Percentiles rank a stretch among this genome's conserved stretches.
Evolutionary conservation across 2,113 vertebrate genomes (phyloP).

Genomic region (Silurus meridionalis): DNA sequence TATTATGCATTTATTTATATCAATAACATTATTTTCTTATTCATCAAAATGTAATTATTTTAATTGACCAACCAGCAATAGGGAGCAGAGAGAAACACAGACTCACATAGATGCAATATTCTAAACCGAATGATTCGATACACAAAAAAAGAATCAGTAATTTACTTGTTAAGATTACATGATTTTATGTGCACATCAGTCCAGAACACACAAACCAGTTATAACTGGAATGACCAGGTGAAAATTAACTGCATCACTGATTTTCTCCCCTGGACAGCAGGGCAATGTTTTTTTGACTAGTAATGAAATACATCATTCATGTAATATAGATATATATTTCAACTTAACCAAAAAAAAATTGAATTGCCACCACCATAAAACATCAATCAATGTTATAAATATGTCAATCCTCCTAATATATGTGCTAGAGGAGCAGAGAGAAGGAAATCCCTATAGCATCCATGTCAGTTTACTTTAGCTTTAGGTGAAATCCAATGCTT

Average conservation of each 20-base stretch:
- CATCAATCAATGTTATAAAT: constrained; percentile 42
- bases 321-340: constrained; percentile 10
- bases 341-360: constrained; percentile 31
- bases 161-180: not conserved
- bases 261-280: not conserved
- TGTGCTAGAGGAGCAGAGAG: constrained; percentile 19
- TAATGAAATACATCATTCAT: constrained; percentile 19
- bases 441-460: constrained; percentile 36
- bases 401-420: constrained; percentile 38
- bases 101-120: not conserved
- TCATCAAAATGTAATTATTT: too few species aligned
- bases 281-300: not conserved
- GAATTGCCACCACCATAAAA: constrained; percentile 17
- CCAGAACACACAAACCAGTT: not conserved
- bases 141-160: not conserved
- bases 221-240: constrained; percentile 7
- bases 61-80: not conserved
- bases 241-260: not conserved
- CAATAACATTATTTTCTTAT: too few species aligned
- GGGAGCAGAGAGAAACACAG: not conserved
- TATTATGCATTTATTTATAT: not conserved
- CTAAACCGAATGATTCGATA: not conserved
- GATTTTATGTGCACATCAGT: not conserved
- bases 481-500: constrained; percentile 40
- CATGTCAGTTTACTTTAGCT: constrained; percentile 44